phyloP scores from a whole-genome alignment of 2,113 vertebrate species.

The Campylomormyrus numenius region DNA sequence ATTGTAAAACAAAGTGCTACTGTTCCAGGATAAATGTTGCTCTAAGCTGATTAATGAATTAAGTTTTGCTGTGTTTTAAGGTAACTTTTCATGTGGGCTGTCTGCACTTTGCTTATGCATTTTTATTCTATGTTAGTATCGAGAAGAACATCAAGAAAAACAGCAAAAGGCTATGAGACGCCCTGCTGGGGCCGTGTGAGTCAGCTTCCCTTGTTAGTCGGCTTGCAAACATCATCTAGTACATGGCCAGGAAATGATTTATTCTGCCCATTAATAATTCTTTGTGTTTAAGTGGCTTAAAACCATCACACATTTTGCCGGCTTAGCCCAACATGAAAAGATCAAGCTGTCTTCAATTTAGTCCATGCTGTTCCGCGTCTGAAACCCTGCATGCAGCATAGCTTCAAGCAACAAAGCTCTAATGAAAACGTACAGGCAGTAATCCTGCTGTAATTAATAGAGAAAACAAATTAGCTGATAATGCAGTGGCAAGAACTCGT shows the following conservation, averaged over 20 bases:
- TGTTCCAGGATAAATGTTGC: neutral
- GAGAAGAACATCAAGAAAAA: neutral
- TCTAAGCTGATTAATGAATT: neutral
- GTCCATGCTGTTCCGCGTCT: neutral
- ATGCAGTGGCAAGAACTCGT: neutral
- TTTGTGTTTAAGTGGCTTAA: constrained; percentile 7
- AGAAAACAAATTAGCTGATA: neutral
- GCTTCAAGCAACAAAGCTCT: neutral
- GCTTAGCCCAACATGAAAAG: neutral
- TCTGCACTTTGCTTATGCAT: neutral
- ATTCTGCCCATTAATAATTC: constrained; percentile 14
- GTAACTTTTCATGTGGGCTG: neutral
- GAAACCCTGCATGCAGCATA: neutral
- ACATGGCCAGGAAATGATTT: neutral
- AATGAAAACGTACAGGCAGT: neutral
- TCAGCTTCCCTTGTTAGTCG: neutral
- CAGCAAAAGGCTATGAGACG: neutral
- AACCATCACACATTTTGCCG: neutral
- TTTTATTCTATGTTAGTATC: neutral
- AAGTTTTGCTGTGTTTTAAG: neutral
- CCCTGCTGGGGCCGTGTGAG: fast-evolving
- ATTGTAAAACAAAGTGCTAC: neutral
- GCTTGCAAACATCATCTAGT: neutral
- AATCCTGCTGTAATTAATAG: neutral
- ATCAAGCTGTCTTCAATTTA: neutral